Base-by-base conservation (phyloP, 2,888 invertebrate genomes). In the Drosophila robusta region DNA sequence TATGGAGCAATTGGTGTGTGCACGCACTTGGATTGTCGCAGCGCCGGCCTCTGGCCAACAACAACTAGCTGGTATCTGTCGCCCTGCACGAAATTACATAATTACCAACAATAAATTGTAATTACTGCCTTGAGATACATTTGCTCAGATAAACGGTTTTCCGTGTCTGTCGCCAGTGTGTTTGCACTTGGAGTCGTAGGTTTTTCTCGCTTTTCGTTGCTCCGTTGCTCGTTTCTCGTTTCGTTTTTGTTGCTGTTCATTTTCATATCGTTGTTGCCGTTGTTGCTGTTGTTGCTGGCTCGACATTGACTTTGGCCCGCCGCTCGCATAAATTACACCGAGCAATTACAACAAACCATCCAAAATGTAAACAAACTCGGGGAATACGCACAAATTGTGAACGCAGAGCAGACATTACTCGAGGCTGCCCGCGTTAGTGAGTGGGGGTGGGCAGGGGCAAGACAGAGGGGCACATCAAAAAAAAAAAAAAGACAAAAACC, bases 101-200 rank as follows among this genome's bases (percentile, higher is more conserved):
- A 87, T 87, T 89, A 89, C 87, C 77, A 71, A 69, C 87, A 89
- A 84, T 89, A 89, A 89, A 86, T 86, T 84, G 84, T 87, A 86
- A 86, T 86, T 86, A 86, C 87, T 82, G 86, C 80, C 85, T 75
- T 85, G 72, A 87, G 82, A 79, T 85, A 84, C 82, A 85, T 87
- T 85, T 87, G 67, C 76, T 56, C 62, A 79, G 76, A 77, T 75
- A 77, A 77, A 77, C 72, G 65, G 29, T 71, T 68, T 70, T 69
- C 56, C 65, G 60, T 60, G 68, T 63, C 69, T 85, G 60, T 74
- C 77, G 68, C 47, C 47, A 42, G 54, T 41, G 42, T 65, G 71
- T 75, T 58, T 71, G 55, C 66, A 63, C 54, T 64, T 66, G 54
- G 55, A 41, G 16, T 38, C 16, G 52, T 14, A 45, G 24, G 50